phyloP scores from a whole-genome alignment of 2,888 invertebrate genomes.

The Meteorus cinctellus region DNA sequence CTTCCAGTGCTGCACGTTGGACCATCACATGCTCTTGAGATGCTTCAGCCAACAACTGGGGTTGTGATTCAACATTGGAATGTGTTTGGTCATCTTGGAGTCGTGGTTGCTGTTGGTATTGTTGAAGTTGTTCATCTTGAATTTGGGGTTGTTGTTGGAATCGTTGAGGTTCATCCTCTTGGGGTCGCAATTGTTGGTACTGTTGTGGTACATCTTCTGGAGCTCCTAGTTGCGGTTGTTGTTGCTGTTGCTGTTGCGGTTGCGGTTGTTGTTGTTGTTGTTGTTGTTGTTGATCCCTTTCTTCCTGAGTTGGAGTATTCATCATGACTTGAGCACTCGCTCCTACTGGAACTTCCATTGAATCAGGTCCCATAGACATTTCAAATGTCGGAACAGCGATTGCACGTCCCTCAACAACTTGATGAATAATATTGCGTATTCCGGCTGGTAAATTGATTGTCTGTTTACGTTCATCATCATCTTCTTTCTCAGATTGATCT shows the following conservation, averaged over 20 bases:
- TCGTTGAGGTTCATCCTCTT: constrained; percentile 45
- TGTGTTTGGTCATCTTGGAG: constrained; percentile 60
- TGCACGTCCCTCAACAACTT: constrained; percentile 67
- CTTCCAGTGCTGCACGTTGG: constrained; percentile 74
- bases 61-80: background rate
- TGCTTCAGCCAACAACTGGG: constrained; percentile 39
- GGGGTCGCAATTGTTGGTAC: constrained; percentile 67
- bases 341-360: constrained; percentile 66
- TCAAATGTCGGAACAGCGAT: constrained; percentile 64
- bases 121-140: background rate
- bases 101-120: background rate
- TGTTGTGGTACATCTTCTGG: constrained; percentile 56
- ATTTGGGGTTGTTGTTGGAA: background rate
- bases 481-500: constrained; percentile 55
- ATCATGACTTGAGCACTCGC: constrained; percentile 65
- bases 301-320: constrained; percentile 60
- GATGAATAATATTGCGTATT: constrained; percentile 66
- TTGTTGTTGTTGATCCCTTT: constrained; percentile 66
- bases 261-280: constrained; percentile 70
- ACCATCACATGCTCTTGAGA: constrained; percentile 64
- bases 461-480: constrained; percentile 63
- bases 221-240: constrained; percentile 44
- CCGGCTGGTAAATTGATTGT: constrained; percentile 64
- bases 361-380: constrained; percentile 62
- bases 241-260: background rate